Base-by-base conservation (phyloP, 2,888 invertebrate genomes). In the Entomobrya multifasciata region DNA sequence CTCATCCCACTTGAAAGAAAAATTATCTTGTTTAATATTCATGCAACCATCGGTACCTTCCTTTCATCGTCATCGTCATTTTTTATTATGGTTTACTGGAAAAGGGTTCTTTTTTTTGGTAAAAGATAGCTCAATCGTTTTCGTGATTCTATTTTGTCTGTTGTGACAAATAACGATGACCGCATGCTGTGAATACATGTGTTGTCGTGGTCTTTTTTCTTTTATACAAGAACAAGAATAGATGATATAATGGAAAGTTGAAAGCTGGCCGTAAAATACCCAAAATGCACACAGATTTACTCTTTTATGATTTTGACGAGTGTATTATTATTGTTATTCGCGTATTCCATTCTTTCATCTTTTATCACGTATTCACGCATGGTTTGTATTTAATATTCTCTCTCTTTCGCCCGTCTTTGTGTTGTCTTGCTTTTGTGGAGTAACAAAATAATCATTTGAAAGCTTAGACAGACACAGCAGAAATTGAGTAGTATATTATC, bases 141-240 rank as follows among this genome's bases (percentile, higher is more conserved):
- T 79, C 85, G 85, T 85, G 85, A 85, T 85, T 70, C 47, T 55
- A 67, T 85, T 78, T 85, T 86, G 79, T 86, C 79, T 86, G 80
- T 86, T 86, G 78, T 79, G 86, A 86, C 86, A 86, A 86, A 86
- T 86, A 80, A 77, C 62, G 65, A 74, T 78, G 74, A 79, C 80
- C 70, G 52, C 79, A 72, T 79, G 79, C 79, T 72, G 79, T 17
- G 79, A 79, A 49, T 72, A 86, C 86, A 86, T 80, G 86, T 80
- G 86, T 80, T 86, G 80, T 80, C 80, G 86, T 80, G 86, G 74
- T 80, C 79, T 77, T 65, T 30, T 77, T 74, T 25, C 60, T 67
- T 76, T 49, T 70, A n/a, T 70, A 49, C 47, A 15, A n/a, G 36
- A 27, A 15, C 36, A 17, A 36, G 47, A 57, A 41, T 22, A 57